Evolutionary conservation across 2,888 invertebrate species (phyloP), one percentile per base, ranked within the genome.

Genomic region (Chesias legatella): DNA sequence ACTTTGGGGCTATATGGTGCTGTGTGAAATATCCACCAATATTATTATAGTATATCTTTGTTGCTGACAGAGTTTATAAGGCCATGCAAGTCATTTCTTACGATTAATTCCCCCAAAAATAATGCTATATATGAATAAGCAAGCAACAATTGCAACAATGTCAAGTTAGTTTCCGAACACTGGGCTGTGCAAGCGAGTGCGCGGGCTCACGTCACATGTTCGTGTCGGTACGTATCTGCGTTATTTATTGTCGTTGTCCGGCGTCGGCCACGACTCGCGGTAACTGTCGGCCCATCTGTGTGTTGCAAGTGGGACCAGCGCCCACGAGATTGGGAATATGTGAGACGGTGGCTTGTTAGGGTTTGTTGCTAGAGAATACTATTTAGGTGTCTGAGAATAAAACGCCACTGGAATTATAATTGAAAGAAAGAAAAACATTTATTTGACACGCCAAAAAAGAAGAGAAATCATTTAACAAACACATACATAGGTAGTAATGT

Each of bases 211-310:
- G 80, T 83, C 83, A 77, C 72, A 61, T 70, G 79, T 69, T 72
- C 79, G 80, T 81, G 84, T 82, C 60, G 70, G 73, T 68, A 79
- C 76, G 78, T 85, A 85, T 85, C 84, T 79, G 71, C 68, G 68
- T 85, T 83, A 84, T 85, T 85, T 85, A 84, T 84, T 80, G 79
- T 64, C 73, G 67, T 69, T 76, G 82, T 77, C 74, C 78, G 73
- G 69, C 71, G 58, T 53, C 55, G 54, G 53, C 52, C 74, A 70
- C 79, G 80, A 81, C 77, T 17, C 13, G 67, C 62, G 58, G 56
- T 48, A 48, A 40, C 45, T 45, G 33, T 26, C 40, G 6, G 17
- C 17, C 36, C 40, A 42, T 46, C 47, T 43, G 34, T 47, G 20
- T 13, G 22, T 32, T 34, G 24, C 35, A 32, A 36, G 35, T 26